Percentiles rank a stretch among this genome's conserved stretches.
phyloP scores from a whole-genome alignment of 2,113 vertebrate genomes.

The Actenoides lindsayi region DNA sequence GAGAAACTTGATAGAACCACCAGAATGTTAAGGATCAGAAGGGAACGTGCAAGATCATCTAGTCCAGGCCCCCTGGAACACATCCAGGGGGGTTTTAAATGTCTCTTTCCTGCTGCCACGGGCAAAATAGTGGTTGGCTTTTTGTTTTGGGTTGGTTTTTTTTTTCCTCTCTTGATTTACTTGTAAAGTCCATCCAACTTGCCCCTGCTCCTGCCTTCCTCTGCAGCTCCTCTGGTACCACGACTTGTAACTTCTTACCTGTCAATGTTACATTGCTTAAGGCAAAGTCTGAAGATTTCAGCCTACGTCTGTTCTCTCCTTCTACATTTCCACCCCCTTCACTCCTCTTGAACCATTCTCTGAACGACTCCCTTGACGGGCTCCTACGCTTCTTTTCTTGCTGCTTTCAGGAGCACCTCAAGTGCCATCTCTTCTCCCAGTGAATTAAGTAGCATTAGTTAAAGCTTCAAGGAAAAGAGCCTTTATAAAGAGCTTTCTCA shows the following conservation, averaged over 20 bases:
- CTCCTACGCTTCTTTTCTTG: not conserved
- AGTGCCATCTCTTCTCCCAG: not conserved
- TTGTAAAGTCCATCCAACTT: not conserved
- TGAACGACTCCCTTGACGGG: not conserved
- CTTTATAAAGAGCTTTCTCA: not conserved
- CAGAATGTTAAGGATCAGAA: too few species aligned
- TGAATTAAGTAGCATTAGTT: not conserved
- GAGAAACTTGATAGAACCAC: too few species aligned
- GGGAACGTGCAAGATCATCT: too few species aligned
- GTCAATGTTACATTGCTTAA: not conserved
- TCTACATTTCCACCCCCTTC: not conserved
- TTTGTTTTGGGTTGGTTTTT: not conserved
- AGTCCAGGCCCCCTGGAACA: too few species aligned
- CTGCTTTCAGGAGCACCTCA: not conserved
- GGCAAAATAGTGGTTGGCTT: not conserved
- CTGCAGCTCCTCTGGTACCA: not conserved
- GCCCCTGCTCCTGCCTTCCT: not conserved
- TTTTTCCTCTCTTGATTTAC: not conserved
- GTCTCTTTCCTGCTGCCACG: not conserved
- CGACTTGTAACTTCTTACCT: not conserved
- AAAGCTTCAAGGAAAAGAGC: not conserved
- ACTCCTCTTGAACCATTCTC: slow-evolving; percentile 4
- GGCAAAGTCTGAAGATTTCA: not conserved
- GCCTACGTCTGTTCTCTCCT: slow-evolving; percentile 22
- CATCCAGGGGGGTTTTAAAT: too few species aligned